phyloP scores from a whole-genome alignment of 2,888 invertebrate species.

The Hypercompe scribonia region DNA sequence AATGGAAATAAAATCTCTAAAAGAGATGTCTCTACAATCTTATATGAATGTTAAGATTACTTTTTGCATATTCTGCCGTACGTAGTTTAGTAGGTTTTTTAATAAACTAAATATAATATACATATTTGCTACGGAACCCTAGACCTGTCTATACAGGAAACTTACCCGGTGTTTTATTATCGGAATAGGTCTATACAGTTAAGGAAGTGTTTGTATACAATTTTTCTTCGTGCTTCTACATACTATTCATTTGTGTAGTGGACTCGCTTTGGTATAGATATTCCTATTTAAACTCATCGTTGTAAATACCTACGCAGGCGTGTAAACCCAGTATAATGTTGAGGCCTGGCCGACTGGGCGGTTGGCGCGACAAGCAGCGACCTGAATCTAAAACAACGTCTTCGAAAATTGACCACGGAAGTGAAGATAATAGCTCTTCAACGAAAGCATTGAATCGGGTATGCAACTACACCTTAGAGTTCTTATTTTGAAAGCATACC shows the following conservation, averaged over 20 bases:
- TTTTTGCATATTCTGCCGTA: no score
- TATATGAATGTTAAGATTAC: no score
- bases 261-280: neutral
- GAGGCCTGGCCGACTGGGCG: slow-evolving; percentile 39
- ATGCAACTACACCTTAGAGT: slow-evolving; percentile 42
- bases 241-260: neutral
- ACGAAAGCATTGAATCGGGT: slow-evolving; percentile 58
- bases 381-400: slow-evolving; percentile 28
- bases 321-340: slow-evolving; percentile 58
- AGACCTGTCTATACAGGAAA: neutral
- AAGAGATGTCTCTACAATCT: no score
- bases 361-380: slow-evolving; percentile 48
- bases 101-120: neutral
- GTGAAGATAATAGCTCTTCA: slow-evolving; percentile 48
- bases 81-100: no score
- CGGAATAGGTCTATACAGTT: neutral
- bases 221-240: neutral
- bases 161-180: neutral
- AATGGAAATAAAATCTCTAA: no score
- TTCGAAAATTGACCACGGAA: slow-evolving; percentile 34
- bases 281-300: slow-evolving; percentile 20
- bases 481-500: slow-evolving; percentile 19
- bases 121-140: neutral
- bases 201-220: neutral
- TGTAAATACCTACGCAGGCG: slow-evolving; percentile 54